Percentiles rank a stretch among this genome's conserved stretches.
Evolutionary conservation across 2,888 invertebrate genomes (phyloP).

Genomic region (Rhorus exstirpatorius): DNA sequence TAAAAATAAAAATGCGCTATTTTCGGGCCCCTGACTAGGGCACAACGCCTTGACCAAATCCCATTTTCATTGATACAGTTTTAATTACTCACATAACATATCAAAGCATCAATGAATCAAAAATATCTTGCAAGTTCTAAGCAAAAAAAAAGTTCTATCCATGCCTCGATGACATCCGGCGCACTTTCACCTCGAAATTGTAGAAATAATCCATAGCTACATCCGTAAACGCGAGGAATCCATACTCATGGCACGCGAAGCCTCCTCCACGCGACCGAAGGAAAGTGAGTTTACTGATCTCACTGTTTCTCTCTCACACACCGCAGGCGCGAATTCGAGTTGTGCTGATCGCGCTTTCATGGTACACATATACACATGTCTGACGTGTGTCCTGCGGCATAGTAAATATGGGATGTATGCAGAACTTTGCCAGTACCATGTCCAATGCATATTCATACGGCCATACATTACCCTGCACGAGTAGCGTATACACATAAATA

Average conservation of each 20-base stretch:
- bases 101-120: no score
- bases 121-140: background rate
- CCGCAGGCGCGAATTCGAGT: slow-evolving; percentile 61
- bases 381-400: slow-evolving; percentile 23
- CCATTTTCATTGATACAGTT: no score
- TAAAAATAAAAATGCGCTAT: no score
- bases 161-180: background rate
- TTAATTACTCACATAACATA: no score
- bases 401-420: slow-evolving; percentile 45
- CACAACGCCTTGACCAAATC: no score
- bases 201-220: background rate
- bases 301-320: slow-evolving; percentile 28
- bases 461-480: slow-evolving; percentile 83
- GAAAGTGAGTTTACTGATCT: slow-evolving; percentile 11
- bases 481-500: no score
- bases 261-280: background rate
- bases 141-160: background rate
- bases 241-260: no score
- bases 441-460: slow-evolving; percentile 86
- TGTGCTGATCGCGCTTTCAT: slow-evolving; percentile 67
- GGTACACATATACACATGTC: slow-evolving; percentile 13
- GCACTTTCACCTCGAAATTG: background rate
- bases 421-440: slow-evolving; percentile 79
- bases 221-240: background rate
- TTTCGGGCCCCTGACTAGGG: no score